phyloP scores from a whole-genome alignment of 2,888 invertebrate species.

The Cotesia congregata region DNA sequence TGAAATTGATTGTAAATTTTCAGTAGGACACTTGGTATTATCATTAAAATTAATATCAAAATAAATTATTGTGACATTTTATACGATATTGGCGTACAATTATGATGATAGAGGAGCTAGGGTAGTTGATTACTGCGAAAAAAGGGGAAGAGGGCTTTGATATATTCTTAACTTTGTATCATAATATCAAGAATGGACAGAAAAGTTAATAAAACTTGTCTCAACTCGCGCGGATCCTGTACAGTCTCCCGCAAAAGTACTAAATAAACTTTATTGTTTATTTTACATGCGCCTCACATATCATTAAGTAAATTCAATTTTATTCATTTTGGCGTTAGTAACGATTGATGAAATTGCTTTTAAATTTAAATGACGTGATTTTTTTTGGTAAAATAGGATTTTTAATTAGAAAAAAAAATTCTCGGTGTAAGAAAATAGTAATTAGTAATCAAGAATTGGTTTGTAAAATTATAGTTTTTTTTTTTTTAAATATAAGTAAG shows the following conservation, averaged over 20 bases:
- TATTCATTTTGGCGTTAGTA: no score
- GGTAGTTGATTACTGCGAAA: background rate
- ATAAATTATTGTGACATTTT: background rate
- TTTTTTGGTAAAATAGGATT: background rate
- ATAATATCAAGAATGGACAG: slow-evolving; percentile 36
- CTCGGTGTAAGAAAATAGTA: no score
- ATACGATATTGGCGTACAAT: background rate
- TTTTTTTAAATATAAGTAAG: slow-evolving; percentile 21
- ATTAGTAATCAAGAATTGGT: background rate
- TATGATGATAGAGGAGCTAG: slow-evolving; percentile 3
- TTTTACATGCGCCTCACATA: background rate
- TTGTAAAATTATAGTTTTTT: slow-evolving; percentile 1
- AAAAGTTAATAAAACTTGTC: slow-evolving; percentile 59
- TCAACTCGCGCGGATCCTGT: slow-evolving; percentile 56
- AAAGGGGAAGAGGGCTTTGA: background rate
- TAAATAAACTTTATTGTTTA: slow-evolving; percentile 40
- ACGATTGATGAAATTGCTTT: no score
- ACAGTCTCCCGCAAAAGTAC: slow-evolving; percentile 56
- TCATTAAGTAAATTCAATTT: no score
- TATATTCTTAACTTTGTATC: slow-evolving; percentile 19
- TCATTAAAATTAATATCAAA: background rate
- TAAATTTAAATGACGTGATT: no score
- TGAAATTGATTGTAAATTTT: background rate
- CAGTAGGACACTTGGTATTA: background rate
- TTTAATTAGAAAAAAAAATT: slow-evolving; percentile 18